Evolutionary conservation across 2,113 vertebrate genomes (phyloP).

Genomic region (Ascaphus truei): DNA sequence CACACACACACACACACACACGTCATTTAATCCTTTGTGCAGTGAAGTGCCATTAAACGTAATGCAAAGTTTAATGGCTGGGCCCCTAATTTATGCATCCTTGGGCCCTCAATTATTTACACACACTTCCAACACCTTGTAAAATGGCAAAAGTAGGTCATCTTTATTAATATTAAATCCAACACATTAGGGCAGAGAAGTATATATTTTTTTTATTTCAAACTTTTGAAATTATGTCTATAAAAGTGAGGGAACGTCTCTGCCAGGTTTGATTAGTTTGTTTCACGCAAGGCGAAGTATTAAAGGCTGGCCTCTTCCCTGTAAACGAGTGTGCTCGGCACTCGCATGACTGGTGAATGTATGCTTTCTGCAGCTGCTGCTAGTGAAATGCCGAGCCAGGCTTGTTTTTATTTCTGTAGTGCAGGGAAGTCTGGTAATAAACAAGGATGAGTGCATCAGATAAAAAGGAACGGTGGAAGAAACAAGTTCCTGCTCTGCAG

Average conservation of each 20-base stretch:
- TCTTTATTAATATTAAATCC: conserved; percentile 26
- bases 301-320: conserved; percentile 19
- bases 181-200: conserved; percentile 25
- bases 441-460: no score
- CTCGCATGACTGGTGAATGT: no score
- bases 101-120: background rate
- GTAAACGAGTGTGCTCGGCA: background rate
- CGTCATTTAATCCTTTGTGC: no score
- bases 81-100: background rate
- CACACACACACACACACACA: no score
- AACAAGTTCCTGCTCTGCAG: no score
- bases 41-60: background rate
- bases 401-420: no score
- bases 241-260: conserved; percentile 16
- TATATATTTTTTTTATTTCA: conserved; percentile 35
- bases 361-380: no score
- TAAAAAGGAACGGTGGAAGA: no score
- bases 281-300: conserved; percentile 22
- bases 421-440: no score
- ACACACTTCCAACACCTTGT: conserved; percentile 4
- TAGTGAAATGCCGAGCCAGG: no score
- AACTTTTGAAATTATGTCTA: conserved; percentile 21
- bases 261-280: conserved; percentile 12
- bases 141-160: conserved; percentile 19
- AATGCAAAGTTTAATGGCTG: background rate